These are phyloP conservation scores for Pterostichus madidus DNA, from an alignment of 2,888 invertebrate species.

Conservation along the genomic window DNA sequence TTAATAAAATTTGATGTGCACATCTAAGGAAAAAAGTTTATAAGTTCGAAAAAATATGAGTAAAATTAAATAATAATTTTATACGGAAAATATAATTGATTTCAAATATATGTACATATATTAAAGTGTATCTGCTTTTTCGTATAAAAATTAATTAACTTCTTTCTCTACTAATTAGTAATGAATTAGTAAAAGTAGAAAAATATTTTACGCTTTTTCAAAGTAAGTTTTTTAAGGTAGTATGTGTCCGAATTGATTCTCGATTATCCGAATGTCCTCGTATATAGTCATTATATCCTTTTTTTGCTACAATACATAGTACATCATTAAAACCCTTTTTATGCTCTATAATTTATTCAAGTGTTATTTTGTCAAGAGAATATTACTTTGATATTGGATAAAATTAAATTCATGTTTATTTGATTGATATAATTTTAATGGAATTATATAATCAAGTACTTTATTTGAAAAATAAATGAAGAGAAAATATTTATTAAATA, in stretches of 20 bases:
- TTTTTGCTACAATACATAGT: not conserved
- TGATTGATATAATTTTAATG: slow-evolving; percentile 10
- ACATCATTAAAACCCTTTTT: not conserved
- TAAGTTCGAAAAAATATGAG: too few relatives aligned
- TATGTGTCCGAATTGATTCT: not conserved
- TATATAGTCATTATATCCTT: not conserved
- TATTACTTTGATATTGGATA: not conserved
- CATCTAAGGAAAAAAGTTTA: too few relatives aligned
- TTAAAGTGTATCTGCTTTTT: too few relatives aligned
- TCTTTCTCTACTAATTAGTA: too few relatives aligned
- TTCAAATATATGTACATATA: too few relatives aligned
- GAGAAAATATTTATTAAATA: not conserved
- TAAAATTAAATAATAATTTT: too few relatives aligned
- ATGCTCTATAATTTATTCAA: slow-evolving; percentile 5
- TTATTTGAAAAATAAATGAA: slow-evolving; percentile 4
- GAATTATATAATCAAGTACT: not conserved
- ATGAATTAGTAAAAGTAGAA: too few relatives aligned
- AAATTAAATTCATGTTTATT: slow-evolving; percentile 8
- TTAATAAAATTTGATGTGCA: too few relatives aligned
- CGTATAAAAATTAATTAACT: too few relatives aligned
- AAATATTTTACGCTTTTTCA: too few relatives aligned
- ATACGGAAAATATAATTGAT: too few relatives aligned
- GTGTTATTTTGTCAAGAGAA: not conserved
- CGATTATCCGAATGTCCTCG: not conserved
- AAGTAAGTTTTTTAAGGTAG: too few relatives aligned